Percentiles rank a stretch among this genome's conserved stretches.
phyloP scores from a whole-genome alignment of 2,888 invertebrate genomes.

The Nowickia ferox region DNA sequence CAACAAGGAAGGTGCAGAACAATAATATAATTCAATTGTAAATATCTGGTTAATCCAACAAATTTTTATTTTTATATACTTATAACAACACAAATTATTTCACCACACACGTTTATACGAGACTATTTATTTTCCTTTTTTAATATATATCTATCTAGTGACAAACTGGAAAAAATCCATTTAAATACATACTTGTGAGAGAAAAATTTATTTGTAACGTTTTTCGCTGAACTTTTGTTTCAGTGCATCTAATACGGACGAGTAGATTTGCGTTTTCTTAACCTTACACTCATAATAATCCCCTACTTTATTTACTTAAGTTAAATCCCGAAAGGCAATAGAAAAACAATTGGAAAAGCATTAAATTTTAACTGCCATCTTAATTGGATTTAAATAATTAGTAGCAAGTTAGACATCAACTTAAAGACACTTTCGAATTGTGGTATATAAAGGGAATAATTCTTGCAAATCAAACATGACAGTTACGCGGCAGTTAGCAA shows the following conservation, averaged over 20 bases:
- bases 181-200: neutral
- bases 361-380: constrained; percentile 75
- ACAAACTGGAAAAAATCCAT: neutral
- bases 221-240: neutral
- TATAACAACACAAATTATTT: too few species aligned
- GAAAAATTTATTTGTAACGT: neutral
- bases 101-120: too few species aligned
- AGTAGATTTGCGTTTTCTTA: constrained; percentile 19
- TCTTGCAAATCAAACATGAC: constrained; percentile 69
- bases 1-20: too few species aligned
- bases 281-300: constrained; percentile 56
- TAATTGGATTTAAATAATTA: constrained; percentile 80
- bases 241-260: constrained; percentile 25
- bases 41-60: too few species aligned
- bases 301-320: constrained; percentile 36
- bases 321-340: constrained; percentile 66
- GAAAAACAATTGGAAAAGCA: constrained; percentile 76
- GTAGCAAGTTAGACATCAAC: constrained; percentile 71
- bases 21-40: too few species aligned
- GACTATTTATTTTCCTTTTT: too few species aligned
- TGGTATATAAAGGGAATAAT: constrained; percentile 58
- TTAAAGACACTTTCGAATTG: constrained; percentile 41
- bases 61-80: too few species aligned
- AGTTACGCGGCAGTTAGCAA: constrained; percentile 40
- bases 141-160: too few species aligned